Percentiles rank a stretch among this genome's conserved stretches.
phyloP scores from a whole-genome alignment of 2,888 invertebrate genomes.

The Philonicus albiceps region DNA sequence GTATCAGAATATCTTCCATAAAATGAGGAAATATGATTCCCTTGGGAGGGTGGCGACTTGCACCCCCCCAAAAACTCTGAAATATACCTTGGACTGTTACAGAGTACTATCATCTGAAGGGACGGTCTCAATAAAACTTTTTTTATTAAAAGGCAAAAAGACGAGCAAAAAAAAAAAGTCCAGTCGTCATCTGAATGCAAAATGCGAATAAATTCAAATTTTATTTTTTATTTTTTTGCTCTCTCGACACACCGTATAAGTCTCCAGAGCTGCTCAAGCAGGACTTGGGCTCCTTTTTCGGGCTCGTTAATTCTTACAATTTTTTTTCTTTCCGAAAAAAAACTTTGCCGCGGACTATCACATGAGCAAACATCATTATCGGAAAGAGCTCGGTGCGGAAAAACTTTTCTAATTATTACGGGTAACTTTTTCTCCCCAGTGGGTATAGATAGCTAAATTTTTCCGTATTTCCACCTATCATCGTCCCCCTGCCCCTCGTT shows the following conservation, averaged over 20 bases:
- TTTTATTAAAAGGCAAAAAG: background rate
- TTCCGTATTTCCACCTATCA: background rate
- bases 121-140: background rate
- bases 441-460: background rate
- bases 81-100: background rate
- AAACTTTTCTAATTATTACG: background rate
- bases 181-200: background rate
- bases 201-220: background rate
- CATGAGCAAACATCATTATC: background rate
- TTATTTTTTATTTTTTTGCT: background rate
- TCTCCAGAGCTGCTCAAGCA: background rate
- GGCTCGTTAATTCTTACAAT: background rate
- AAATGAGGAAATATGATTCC: background rate
- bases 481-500: background rate
- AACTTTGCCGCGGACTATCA: background rate
- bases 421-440: background rate
- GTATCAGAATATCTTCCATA: background rate
- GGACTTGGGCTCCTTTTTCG: background rate
- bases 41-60: background rate
- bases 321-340: background rate
- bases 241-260: background rate
- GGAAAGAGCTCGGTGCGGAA: background rate
- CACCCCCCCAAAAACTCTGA: background rate
- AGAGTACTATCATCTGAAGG: background rate
- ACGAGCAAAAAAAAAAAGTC: background rate